A percentile compares a stretch with the other conserved stretches of the same genome.
These are phyloP conservation scores for Oscheius sp. DNA, from an alignment of 2,888 invertebrate species.

Conservation along the genomic window DNA sequence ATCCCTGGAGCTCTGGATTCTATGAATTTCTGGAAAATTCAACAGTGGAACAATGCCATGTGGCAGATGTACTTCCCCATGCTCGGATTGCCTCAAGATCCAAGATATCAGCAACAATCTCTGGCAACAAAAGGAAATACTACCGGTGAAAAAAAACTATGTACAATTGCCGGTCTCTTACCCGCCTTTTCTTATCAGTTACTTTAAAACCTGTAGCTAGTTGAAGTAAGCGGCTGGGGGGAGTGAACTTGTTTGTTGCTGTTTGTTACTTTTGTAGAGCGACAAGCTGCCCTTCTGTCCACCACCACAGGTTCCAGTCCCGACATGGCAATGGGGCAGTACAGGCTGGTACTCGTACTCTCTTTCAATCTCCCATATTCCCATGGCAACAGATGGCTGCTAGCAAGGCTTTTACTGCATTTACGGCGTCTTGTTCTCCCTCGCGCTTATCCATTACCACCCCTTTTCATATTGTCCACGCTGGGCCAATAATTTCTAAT, in stretches of 20 bases:
- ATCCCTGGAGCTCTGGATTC: background rate
- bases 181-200: constrained; percentile 14
- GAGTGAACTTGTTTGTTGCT: constrained; percentile 25
- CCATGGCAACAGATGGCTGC: background rate
- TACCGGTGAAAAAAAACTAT: constrained; percentile 1
- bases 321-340: background rate
- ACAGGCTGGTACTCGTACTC: background rate
- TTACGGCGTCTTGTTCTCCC: background rate
- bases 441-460: background rate
- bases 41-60: too few species aligned
- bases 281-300: constrained; percentile 4
- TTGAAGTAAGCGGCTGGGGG: background rate
- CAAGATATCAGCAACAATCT: too few species aligned
- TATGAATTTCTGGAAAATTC: too few species aligned
- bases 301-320: constrained; percentile 12
- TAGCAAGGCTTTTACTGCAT: background rate
- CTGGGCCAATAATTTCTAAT: background rate
- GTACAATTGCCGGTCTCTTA: background rate
- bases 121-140: background rate
- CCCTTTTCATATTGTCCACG: background rate
- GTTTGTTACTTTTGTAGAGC: constrained; percentile 32
- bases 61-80: too few species aligned
- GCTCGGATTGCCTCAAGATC: too few species aligned
- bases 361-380: background rate
- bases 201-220: constrained; percentile 15